Evolutionary conservation across 2,888 invertebrate genomes (phyloP).

Genomic region (Rhagium mordax): DNA sequence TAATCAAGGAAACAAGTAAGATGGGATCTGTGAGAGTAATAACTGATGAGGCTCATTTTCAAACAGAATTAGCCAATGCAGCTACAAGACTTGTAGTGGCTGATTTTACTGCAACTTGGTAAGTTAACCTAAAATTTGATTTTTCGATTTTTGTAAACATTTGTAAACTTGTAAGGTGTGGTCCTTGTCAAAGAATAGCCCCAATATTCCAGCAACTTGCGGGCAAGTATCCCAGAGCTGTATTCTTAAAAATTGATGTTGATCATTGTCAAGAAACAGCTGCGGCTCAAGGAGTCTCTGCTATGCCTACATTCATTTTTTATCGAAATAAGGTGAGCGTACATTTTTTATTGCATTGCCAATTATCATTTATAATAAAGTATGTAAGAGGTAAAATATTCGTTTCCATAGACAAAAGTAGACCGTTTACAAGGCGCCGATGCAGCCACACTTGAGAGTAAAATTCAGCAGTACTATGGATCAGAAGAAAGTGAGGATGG

Average conservation of each 20-base stretch:
- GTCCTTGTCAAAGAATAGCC: constrained; percentile 95
- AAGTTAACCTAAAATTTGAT: constrained; percentile 62
- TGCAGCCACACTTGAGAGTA: constrained; percentile 84
- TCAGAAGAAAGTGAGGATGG: constrained; percentile 77
- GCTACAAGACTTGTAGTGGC: constrained; percentile 92
- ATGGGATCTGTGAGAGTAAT: constrained; percentile 75
- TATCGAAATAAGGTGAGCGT: constrained; percentile 83
- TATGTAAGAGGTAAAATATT: background rate
- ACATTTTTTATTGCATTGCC: background rate
- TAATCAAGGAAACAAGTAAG: background rate
- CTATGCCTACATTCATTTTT: constrained; percentile 99
- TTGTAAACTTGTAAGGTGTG: constrained; percentile 83
- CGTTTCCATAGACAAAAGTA: constrained; percentile 78
- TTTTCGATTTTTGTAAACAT: constrained; percentile 13
- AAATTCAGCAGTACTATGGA: constrained; percentile 90
- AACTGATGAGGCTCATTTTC: constrained; percentile 87
- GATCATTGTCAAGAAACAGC: constrained; percentile 94
- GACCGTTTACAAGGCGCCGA: constrained; percentile 93
- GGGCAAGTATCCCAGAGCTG: constrained; percentile 87
- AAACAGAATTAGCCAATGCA: constrained; percentile 86
- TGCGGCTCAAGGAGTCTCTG: constrained; percentile 88
- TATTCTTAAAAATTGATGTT: constrained; percentile 96
- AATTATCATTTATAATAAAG: background rate
- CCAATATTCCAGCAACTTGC: constrained; percentile 94
- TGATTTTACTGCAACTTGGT: constrained; percentile 97